These are phyloP conservation scores for Syrmaticus mikado DNA, from an alignment of 2,113 vertebrate genomes.

Conservation along the genomic window DNA sequence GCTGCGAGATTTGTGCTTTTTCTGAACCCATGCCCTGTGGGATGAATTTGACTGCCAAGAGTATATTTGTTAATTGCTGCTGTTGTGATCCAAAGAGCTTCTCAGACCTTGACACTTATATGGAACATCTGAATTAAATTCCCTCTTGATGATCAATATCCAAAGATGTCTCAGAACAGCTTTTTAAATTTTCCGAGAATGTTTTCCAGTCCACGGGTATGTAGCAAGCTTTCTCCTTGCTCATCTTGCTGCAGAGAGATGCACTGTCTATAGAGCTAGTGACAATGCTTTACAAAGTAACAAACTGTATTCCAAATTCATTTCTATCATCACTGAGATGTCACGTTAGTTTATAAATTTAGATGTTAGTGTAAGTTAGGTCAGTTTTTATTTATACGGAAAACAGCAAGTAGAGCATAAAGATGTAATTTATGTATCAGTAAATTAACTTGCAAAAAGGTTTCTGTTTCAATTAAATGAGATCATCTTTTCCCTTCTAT, in stretches of 20 bases:
- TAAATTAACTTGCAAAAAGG: not conserved
- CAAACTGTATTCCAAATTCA: not conserved
- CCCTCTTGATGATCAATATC: not conserved
- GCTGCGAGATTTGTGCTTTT: not conserved
- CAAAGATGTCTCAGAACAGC: conserved; percentile 3
- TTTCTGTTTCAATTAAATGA: conserved; percentile 14
- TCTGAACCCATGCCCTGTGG: conserved; percentile 28
- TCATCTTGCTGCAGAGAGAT: not conserved
- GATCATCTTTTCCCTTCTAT: conserved; percentile 18
- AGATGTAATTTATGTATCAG: not conserved
- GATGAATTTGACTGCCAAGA: conserved; percentile 44
- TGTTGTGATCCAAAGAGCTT: conserved; percentile 45
- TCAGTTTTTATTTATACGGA: not conserved
- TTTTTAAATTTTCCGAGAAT: not conserved
- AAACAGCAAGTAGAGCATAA: not conserved
- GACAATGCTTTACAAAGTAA: not conserved
- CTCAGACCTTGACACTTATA: conserved; percentile 41
- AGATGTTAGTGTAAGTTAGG: not conserved
- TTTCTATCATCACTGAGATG: not conserved
- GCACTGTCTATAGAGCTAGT: not conserved
- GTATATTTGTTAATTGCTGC: conserved; percentile 63
- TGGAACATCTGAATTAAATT: conserved; percentile 60
- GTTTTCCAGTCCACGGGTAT: not conserved
- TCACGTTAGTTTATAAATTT: not conserved
- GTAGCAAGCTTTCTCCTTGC: not conserved